phyloP scores from a whole-genome alignment of 2,113 vertebrate species.

The Triplophysa tibetana region DNA sequence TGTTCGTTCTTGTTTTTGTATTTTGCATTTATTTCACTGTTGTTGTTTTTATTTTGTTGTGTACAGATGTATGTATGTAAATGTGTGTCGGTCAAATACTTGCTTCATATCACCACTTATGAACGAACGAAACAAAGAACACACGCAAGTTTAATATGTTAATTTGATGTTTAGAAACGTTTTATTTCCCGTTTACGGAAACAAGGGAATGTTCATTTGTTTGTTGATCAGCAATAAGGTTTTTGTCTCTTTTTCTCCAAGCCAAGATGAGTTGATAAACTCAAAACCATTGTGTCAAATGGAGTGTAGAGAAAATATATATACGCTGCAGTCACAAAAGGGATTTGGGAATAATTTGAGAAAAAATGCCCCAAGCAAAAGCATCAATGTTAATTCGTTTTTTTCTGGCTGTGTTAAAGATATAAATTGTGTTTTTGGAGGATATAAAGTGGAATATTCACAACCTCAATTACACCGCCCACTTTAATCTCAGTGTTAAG shows the following conservation, averaged over 20 bases:
- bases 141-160: not conserved
- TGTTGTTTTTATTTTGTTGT: slow-evolving; percentile 54
- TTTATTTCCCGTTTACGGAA: slow-evolving; percentile 37
- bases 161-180: not conserved
- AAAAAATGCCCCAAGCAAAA: not conserved
- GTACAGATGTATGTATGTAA: slow-evolving; percentile 57
- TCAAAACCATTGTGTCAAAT: slow-evolving; percentile 46
- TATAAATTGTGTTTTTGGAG: not conserved
- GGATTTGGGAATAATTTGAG: not conserved
- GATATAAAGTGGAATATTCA: not conserved
- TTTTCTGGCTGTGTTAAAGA: not conserved
- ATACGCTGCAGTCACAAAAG: slow-evolving; percentile 15
- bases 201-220: slow-evolving; percentile 45
- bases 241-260: slow-evolving; percentile 20
- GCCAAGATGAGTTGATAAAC: slow-evolving; percentile 36
- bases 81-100: slow-evolving; percentile 49
- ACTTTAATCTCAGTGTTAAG: not conserved
- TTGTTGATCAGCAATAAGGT: slow-evolving; percentile 59
- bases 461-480: not conserved
- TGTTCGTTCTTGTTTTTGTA: slow-evolving; percentile 45
- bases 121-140: slow-evolving; percentile 20
- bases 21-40: slow-evolving; percentile 30
- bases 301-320: slow-evolving; percentile 25
- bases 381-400: not conserved
- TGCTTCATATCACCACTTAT: slow-evolving; percentile 59